Evolutionary conservation across 30 jellyfish, hydroid and myxozoan genomes (phyloP).

Genomic region (Mastigias papua): DNA sequence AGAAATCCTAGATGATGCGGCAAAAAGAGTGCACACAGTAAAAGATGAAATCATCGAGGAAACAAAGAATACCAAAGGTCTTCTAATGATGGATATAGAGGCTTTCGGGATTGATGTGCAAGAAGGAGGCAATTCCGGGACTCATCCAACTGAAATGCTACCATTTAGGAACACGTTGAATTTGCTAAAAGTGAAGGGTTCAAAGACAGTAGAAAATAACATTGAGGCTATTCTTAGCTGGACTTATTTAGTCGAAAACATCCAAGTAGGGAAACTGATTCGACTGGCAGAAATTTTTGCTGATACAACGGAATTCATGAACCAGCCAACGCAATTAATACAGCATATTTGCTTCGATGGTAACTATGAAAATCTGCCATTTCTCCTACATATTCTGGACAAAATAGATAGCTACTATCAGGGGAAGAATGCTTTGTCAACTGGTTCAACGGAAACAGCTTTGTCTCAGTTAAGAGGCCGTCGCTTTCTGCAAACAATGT

Average conservation of each 20-base stretch:
- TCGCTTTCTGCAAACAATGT: not conserved
- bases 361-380: not conserved
- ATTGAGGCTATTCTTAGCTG: not conserved
- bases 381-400: not conserved
- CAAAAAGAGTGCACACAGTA: conserved; percentile 11
- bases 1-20: conserved; percentile 51
- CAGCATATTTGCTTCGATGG: not conserved
- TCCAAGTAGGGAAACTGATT: not conserved
- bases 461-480: not conserved
- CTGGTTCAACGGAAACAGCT: not conserved
- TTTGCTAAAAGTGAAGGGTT: conserved; percentile 35
- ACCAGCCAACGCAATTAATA: not conserved
- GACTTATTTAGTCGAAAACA: not conserved
- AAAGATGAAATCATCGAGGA: conserved; percentile 8
- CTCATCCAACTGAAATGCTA: not conserved
- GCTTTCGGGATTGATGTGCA: not conserved
- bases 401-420: not conserved
- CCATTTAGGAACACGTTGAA: conserved; percentile 31
- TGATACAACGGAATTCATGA: not conserved
- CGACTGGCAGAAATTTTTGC: not conserved
- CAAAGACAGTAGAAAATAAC: conserved; percentile 10
- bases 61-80: not conserved
- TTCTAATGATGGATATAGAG: conserved; percentile 14
- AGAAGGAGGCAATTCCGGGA: not conserved
- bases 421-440: not conserved